Conservation (phyloP, 1,140 invertebrate genomes). For the Teleopsis dalmanni region DNA sequence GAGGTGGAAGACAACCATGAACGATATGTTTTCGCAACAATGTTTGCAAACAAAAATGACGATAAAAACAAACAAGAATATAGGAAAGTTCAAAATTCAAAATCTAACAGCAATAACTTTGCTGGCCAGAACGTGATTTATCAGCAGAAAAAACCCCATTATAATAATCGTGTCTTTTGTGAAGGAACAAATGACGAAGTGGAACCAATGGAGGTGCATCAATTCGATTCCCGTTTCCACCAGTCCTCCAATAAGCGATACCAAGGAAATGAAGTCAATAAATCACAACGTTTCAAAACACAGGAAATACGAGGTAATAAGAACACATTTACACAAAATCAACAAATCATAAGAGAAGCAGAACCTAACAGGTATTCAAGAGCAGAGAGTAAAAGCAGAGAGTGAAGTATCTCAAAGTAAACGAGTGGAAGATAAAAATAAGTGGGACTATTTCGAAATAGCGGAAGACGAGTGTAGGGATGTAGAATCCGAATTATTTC, state of each 20-base stretch:
- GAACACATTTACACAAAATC: neutral
- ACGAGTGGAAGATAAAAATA: neutral
- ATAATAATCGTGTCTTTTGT: neutral
- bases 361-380: neutral
- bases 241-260: too few species aligned
- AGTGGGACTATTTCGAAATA: neutral
- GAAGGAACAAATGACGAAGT: neutral
- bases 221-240: neutral
- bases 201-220: constrained; percentile 2
- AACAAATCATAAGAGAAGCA: neutral
- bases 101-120: neutral
- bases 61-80: constrained; percentile 4
- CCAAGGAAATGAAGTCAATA: too few species aligned
- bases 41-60: constrained; percentile 12
- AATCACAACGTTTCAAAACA: neutral
- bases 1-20: constrained; percentile 17
- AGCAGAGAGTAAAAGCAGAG: constrained; percentile 2
- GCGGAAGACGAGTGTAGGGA: neutral
- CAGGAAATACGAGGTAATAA: neutral
- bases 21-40: constrained; percentile 14
- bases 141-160: constrained; percentile 6
- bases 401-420: neutral
- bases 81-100: neutral
- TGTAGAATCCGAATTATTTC: neutral
- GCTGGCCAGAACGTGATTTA: neutral